Evolutionary conservation across 2,888 invertebrate species (phyloP).

Genomic region (Helicoverpa assulta): DNA sequence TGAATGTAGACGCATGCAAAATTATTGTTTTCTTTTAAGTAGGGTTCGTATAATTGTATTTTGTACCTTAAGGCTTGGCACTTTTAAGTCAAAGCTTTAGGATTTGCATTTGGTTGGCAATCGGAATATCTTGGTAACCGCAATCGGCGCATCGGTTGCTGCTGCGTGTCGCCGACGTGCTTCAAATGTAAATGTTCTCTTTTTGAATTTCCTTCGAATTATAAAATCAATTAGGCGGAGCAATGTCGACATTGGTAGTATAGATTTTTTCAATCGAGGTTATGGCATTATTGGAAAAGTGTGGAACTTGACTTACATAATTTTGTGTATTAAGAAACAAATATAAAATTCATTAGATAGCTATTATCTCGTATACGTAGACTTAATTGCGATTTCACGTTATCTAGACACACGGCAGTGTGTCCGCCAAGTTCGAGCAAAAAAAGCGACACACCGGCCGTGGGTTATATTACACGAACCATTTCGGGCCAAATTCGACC

Average conservation of each 20-base stretch:
- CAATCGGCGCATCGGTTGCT: conserved; percentile 65
- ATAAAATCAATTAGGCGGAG: conserved; percentile 84
- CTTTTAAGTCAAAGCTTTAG: conserved; percentile 46
- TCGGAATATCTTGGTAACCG: conserved; percentile 56
- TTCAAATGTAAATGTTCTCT: conserved; percentile 78
- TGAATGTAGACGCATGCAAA: conserved; percentile 46
- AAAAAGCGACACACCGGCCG: too few species aligned
- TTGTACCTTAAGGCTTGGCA: conserved; percentile 59
- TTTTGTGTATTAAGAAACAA: not conserved
- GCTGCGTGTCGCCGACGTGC: conserved; percentile 73
- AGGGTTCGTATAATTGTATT: conserved; percentile 41
- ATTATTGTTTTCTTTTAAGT: conserved; percentile 54
- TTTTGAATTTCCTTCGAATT: conserved; percentile 78
- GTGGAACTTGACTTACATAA: conserved; percentile 17
- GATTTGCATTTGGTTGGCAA: conserved; percentile 45
- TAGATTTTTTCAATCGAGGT: conserved; percentile 55
- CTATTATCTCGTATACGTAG: not conserved
- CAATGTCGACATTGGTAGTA: conserved; percentile 65
- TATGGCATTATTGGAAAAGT: conserved; percentile 24
- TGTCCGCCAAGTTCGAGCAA: too few species aligned
- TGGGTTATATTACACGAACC: too few species aligned
- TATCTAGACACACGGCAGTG: too few species aligned
- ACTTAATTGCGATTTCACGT: not conserved
- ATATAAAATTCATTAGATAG: not conserved
- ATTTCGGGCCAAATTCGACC: too few species aligned